phyloP scores from a whole-genome alignment of 92 coral and sea anemone genomes.

The Siderastrea radians region DNA sequence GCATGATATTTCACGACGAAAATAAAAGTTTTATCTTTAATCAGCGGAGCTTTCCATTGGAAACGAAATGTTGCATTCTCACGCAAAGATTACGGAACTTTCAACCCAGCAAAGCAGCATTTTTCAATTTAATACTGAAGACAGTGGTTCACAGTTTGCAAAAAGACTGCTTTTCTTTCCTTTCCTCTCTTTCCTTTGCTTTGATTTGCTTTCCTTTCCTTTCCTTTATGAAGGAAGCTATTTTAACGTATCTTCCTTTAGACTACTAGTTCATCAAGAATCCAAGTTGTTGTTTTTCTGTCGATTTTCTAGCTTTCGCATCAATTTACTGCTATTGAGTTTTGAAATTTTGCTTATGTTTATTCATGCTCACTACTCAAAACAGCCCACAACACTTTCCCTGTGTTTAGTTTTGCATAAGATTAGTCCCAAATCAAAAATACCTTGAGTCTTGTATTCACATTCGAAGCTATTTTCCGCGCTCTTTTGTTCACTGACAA shows the following conservation, averaged over 20 bases:
- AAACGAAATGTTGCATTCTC: background rate
- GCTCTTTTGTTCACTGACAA: background rate
- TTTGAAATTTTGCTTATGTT: too few species aligned
- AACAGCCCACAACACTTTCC: background rate
- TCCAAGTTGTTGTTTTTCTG: too few species aligned
- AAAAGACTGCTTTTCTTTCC: background rate
- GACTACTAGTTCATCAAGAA: too few species aligned
- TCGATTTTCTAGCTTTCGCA: too few species aligned
- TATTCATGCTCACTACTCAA: background rate
- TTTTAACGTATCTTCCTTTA: too few species aligned
- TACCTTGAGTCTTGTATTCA: background rate
- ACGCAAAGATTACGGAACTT: slow-evolving; percentile 4
- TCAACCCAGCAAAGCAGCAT: background rate
- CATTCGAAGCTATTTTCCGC: background rate
- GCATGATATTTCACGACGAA: background rate
- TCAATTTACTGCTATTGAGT: background rate
- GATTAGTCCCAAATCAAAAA: background rate
- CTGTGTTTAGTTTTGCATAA: background rate
- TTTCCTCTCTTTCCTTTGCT: background rate
- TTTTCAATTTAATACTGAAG: background rate
- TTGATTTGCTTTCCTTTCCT: too few species aligned
- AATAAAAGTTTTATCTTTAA: background rate
- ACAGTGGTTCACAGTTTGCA: background rate
- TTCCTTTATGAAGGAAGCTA: too few species aligned
- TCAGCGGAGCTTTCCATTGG: background rate